Conservation (phyloP, 2,797 vertebrate species). For the Tachyglossus aculeatus region DNA sequence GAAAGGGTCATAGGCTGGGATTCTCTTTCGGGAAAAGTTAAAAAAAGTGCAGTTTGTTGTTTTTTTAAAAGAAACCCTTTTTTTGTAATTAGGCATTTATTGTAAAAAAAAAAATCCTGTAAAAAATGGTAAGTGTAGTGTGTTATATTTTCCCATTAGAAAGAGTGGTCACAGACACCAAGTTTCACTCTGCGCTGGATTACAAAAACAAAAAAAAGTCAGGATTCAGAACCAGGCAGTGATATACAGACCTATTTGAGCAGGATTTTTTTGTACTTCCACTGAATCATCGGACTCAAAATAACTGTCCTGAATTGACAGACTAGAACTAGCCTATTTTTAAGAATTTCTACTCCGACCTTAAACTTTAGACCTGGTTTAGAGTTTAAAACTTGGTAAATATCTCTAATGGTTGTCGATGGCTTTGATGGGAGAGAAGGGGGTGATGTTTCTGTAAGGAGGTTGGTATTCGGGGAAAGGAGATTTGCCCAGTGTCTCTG, state of each 20-base stretch:
- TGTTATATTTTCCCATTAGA: constrained; percentile 60
- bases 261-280: constrained; percentile 50
- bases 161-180: constrained; percentile 61
- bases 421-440: too few relatives aligned
- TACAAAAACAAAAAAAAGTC: constrained; percentile 58
- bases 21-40: constrained; percentile 48
- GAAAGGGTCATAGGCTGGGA: constrained; percentile 5
- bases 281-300: constrained; percentile 34
- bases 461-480: too few relatives aligned
- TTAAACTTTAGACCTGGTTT: constrained; percentile 62
- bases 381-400: constrained; percentile 58
- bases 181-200: constrained; percentile 64
- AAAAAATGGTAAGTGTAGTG: constrained; percentile 64
- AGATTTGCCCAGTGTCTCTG: too few relatives aligned
- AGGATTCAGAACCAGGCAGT: constrained; percentile 65
- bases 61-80: constrained; percentile 59
- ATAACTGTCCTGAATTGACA: too few relatives aligned
- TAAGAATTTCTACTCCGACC: constrained; percentile 50
- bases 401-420: too few relatives aligned
- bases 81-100: constrained; percentile 58
- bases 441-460: too few relatives aligned
- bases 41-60: constrained; percentile 52
- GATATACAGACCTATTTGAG: constrained; percentile 46
- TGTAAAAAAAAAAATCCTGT: constrained; percentile 61
- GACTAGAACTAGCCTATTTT: constrained; percentile 66